These are phyloP conservation scores for Aurelia sp. DNA, from an alignment of 30 jellyfish, hydroid and myxozoan genomes.

Conservation along the genomic window DNA sequence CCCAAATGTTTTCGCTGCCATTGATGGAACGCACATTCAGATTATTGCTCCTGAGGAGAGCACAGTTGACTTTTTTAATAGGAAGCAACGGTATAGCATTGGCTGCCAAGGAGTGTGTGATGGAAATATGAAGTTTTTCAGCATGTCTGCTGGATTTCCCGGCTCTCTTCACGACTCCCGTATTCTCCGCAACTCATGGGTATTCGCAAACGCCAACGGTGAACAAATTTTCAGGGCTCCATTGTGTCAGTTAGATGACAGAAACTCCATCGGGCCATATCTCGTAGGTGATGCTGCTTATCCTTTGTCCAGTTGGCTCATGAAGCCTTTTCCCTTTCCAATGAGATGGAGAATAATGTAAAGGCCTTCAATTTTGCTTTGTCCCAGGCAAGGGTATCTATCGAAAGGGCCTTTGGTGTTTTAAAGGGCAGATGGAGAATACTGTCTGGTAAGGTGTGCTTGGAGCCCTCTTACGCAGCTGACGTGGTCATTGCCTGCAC, in stretches of 20 bases:
- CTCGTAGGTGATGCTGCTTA: constrained; percentile 56
- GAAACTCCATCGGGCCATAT: constrained; percentile 6
- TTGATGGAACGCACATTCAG: constrained; percentile 33
- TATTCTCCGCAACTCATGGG: constrained; percentile 40
- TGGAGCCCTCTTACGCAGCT: constrained; percentile 42
- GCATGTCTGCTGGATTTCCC: constrained; percentile 50
- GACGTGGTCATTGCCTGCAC: constrained; percentile 32
- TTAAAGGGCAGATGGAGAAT: constrained; percentile 33
- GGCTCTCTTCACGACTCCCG: constrained; percentile 28
- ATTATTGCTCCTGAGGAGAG: constrained; percentile 23
- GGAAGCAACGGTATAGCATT: constrained; percentile 39
- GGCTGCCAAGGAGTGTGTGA: constrained; percentile 58
- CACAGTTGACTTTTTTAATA: constrained; percentile 48
- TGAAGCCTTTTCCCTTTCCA: constrained; percentile 26
- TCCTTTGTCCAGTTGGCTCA: constrained; percentile 38
- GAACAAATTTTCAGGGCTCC: not conserved
- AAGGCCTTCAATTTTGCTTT: constrained; percentile 19
- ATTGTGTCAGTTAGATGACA: not conserved
- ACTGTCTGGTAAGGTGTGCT: constrained; percentile 20
- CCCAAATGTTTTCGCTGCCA: constrained; percentile 43
- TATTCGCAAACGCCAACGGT: constrained; percentile 8
- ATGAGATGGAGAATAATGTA: not conserved
- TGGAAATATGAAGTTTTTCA: constrained; percentile 14
- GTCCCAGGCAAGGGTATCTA: constrained; percentile 50
- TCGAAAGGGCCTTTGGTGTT: constrained; percentile 43